These are phyloP conservation scores for Bubo blakistoni DNA, from an alignment of 2,113 vertebrate species.

Conservation along the genomic window DNA sequence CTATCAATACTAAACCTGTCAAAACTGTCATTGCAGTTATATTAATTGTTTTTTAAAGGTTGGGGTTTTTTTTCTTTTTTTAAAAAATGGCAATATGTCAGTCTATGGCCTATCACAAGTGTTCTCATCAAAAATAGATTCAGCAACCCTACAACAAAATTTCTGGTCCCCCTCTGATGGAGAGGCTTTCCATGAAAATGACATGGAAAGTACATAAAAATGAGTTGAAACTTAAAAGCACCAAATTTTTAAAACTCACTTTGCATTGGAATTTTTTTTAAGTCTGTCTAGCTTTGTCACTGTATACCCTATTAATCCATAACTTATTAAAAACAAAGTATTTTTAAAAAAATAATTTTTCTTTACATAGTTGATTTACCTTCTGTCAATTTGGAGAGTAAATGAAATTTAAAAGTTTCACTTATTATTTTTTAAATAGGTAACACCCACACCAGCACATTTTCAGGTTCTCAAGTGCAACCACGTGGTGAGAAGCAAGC, in stretches of 20 bases:
- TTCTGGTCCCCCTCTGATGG: not conserved
- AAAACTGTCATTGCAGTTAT: rapidly evolving
- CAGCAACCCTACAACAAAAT: not conserved
- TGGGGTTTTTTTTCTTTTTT: not conserved
- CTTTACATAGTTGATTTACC: not conserved
- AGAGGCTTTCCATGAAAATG: not conserved
- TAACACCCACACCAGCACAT: not conserved
- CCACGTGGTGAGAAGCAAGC: not conserved
- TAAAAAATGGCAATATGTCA: not conserved
- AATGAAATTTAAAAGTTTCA: not conserved
- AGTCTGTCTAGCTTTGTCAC: not conserved
- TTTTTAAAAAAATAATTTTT: not conserved
- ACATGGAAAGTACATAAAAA: not conserved
- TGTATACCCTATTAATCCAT: not conserved
- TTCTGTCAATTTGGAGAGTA: not conserved
- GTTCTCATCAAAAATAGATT: not conserved
- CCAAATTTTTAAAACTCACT: not conserved
- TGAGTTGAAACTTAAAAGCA: not conserved
- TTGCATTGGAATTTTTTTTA: not conserved
- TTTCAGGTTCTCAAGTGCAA: not conserved
- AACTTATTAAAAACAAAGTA: not conserved
- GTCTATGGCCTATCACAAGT: no score
- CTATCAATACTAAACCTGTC: not conserved
- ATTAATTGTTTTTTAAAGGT: not conserved
- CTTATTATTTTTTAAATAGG: not conserved